Base-by-base conservation (phyloP, 2,113 vertebrate species). In the Xiphophorus couchianus region DNA sequence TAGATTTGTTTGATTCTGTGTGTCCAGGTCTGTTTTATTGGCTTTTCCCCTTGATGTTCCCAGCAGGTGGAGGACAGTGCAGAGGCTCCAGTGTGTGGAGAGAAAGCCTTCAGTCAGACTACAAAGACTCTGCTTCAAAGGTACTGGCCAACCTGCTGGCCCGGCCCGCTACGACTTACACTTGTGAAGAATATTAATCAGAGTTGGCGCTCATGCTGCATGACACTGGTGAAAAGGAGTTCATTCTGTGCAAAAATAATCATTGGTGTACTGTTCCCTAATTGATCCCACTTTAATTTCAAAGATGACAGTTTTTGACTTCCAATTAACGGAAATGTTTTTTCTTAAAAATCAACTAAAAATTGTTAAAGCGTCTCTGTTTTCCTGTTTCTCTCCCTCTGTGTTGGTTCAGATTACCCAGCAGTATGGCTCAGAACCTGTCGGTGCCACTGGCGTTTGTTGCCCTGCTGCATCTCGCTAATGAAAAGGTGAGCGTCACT, bases 381-480 rank as follows among this genome's bases (percentile, higher is more conserved):
- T 25, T 70, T 35, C n/a, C 2, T 61, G 17, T 68, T 0, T 73
- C 25, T 70, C 29, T 58, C 22, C 22, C 17, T 58, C 7, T 88
- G 17, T 90, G 27, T 10, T 85, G 28, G 37, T 78, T 0, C 68
- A 99, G 98, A 67, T 91, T 99, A 70, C 97, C 97, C 0, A 80
- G 90, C 0, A 25, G 17, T 0, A 97, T 98, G 97, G 96, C 96
- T 51, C 93, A 93, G 83, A 96, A 99, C 71, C 94, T 99, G 31
- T 98, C 98, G 0, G 91, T 97, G 15, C 96, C 97, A 0, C 80
- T 98, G 87, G 98, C 97, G 0, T 98, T 99, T 28, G 89, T 95
- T 0, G 97, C 96, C 77, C 95, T 99, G 74, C 93, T 99, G 77
- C 96, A 99, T 63, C 88, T 99, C 60, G 96, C 97, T 65, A 99